Percentiles rank a stretch among this genome's conserved stretches.
Evolutionary conservation across 2,113 vertebrate species (phyloP).

Genomic region (Larimichthys crocea): DNA sequence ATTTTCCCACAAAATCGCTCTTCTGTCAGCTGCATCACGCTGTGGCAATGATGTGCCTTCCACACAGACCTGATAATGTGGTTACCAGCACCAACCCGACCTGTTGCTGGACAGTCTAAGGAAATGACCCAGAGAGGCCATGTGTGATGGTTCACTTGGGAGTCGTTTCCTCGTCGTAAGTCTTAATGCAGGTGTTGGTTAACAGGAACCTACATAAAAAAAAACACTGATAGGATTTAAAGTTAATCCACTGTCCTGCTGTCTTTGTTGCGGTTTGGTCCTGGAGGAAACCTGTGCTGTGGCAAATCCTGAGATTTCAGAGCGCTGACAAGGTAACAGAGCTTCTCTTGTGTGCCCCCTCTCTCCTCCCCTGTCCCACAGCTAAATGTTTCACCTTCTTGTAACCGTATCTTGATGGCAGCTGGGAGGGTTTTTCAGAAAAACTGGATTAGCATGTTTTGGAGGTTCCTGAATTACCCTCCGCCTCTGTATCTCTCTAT

Average conservation of each 20-base stretch:
- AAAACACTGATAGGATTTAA: slow-evolving; percentile 71
- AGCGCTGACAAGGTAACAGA: slow-evolving; percentile 62
- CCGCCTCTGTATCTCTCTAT: slow-evolving; percentile 10
- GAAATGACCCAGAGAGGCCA: slow-evolving; percentile 38
- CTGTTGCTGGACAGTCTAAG: not conserved
- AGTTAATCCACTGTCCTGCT: slow-evolving; percentile 71
- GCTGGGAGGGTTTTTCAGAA: slow-evolving; percentile 51
- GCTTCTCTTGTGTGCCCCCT: slow-evolving; percentile 55
- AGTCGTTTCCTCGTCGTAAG: slow-evolving; percentile 61
- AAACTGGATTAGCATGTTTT: slow-evolving; percentile 71
- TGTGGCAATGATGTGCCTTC: slow-evolving; percentile 30
- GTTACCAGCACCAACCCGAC: slow-evolving; percentile 33
- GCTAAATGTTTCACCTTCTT: slow-evolving; percentile 53
- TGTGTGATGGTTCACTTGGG: slow-evolving; percentile 41
- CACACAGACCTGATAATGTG: slow-evolving; percentile 37
- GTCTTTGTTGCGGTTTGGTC: slow-evolving; percentile 51
- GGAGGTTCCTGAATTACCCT: slow-evolving; percentile 46
- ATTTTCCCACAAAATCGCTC: not conserved
- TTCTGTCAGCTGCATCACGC: slow-evolving; percentile 12
- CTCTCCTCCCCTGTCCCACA: slow-evolving; percentile 42
- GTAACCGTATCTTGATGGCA: slow-evolving; percentile 66
- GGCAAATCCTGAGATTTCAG: slow-evolving; percentile 55
- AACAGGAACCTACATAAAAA: slow-evolving; percentile 52
- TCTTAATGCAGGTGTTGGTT: slow-evolving; percentile 66
- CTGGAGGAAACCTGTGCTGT: slow-evolving; percentile 43